Percentiles rank a stretch among this genome's conserved stretches.
Evolutionary conservation across 2,888 invertebrate species (phyloP).

Genomic region (Caenorhabditis doughertyi): DNA sequence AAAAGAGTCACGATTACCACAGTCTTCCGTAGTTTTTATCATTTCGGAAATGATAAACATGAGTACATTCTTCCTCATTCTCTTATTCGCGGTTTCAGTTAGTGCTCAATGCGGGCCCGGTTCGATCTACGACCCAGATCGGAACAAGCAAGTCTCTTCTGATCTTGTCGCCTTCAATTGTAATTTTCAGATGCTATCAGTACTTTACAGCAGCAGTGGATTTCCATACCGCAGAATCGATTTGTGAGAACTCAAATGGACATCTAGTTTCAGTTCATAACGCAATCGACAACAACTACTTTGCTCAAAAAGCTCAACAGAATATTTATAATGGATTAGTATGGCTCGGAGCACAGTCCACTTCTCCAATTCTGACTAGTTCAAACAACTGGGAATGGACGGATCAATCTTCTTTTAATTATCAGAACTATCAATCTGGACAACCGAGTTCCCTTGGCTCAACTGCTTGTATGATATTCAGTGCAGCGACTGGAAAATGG

Average conservation of each 20-base stretch:
- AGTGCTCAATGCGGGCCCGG: too few relatives aligned
- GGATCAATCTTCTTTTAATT: slow-evolving; percentile 34
- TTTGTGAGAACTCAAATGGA: slow-evolving; percentile 21
- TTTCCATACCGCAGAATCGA: slow-evolving; percentile 39
- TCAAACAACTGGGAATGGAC: slow-evolving; percentile 42
- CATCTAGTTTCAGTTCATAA: slow-evolving; percentile 41
- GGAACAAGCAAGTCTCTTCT: too few relatives aligned
- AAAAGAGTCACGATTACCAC: too few relatives aligned
- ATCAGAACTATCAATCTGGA: slow-evolving; percentile 43
- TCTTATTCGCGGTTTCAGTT: too few relatives aligned
- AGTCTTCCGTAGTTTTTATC: too few relatives aligned
- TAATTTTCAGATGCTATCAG: background rate
- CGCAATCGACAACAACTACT: slow-evolving; percentile 25
- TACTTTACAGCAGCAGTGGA: slow-evolving; percentile 4
- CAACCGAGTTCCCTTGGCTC: slow-evolving; percentile 16
- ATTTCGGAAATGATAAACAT: too few relatives aligned
- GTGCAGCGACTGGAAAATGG: slow-evolving; percentile 30
- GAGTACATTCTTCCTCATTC: too few relatives aligned
- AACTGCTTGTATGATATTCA: slow-evolving; percentile 40
- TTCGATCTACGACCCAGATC: too few relatives aligned
- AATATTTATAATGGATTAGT: slow-evolving; percentile 17
- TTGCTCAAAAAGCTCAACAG: slow-evolving; percentile 18
- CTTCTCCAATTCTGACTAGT: slow-evolving; percentile 13
- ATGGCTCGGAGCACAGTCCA: slow-evolving; percentile 43
- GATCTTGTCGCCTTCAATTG: too few relatives aligned